These are phyloP conservation scores for Lepus timidus DNA, from an alignment of 2,113 vertebrate species.

Conservation along the genomic window DNA sequence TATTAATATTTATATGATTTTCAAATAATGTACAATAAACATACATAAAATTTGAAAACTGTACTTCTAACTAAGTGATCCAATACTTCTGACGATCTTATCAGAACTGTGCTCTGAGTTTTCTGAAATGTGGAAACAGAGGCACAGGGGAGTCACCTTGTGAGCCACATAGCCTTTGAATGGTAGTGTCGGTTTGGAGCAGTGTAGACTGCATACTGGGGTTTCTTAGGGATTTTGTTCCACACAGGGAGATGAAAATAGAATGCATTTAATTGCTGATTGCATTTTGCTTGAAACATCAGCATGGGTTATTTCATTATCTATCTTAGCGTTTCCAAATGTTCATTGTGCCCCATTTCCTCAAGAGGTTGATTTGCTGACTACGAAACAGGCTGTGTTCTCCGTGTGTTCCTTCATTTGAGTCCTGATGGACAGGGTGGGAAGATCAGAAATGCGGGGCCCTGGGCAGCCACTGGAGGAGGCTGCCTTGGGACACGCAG, in stretches of 20 bases:
- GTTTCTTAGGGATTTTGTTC: neutral
- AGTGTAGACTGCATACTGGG: neutral
- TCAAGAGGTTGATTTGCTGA: neutral
- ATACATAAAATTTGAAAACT: neutral
- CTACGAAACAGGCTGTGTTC: neutral
- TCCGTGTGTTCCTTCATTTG: neutral
- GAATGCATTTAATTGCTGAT: neutral
- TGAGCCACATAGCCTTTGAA: accelerated
- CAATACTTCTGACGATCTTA: no score
- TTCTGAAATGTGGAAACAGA: neutral
- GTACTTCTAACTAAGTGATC: neutral
- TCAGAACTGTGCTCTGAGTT: accelerated
- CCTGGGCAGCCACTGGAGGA: accelerated
- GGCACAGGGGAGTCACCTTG: no score
- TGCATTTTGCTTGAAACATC: neutral
- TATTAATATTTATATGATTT: neutral
- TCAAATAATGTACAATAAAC: neutral
- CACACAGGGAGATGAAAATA: accelerated
- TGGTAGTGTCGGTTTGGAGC: neutral
- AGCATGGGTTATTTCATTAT: neutral
- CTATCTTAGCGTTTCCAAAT: neutral
- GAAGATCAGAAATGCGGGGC: neutral
- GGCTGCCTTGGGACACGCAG: neutral
- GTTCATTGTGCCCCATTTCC: neutral
- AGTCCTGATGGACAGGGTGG: accelerated